Conservation (phyloP, 2,797 vertebrate genomes). For the Austrolebias charrua region DNA sequence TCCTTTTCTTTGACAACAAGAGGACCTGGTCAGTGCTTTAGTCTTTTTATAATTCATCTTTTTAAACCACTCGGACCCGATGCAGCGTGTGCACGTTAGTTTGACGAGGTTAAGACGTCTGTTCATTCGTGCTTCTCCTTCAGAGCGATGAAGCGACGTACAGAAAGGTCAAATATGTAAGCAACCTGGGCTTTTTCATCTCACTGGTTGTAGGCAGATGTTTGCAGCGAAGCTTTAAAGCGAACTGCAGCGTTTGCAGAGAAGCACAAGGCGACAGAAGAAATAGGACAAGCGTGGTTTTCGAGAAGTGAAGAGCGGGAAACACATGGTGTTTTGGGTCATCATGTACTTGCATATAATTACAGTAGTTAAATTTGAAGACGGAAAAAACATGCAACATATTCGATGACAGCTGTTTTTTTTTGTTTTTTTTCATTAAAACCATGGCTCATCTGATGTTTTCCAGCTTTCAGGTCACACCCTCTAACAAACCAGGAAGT, state of each 20-base stretch:
- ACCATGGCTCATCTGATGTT: background rate
- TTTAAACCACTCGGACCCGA: background rate
- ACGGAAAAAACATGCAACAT: background rate
- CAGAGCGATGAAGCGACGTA: background rate
- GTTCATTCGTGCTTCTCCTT: background rate
- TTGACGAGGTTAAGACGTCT: background rate
- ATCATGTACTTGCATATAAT: slow-evolving; percentile 17
- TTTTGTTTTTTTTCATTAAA: background rate
- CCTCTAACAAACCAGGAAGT: slow-evolving; percentile 9
- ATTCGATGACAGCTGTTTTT: slow-evolving; percentile 10
- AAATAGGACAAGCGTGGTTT: slow-evolving; percentile 63
- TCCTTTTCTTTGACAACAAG: slow-evolving; percentile 99
- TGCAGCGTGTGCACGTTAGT: background rate
- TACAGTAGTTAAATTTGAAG: background rate
- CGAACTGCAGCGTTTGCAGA: background rate
- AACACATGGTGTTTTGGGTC: slow-evolving; percentile 45
- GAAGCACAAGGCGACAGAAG: slow-evolving; percentile 28
- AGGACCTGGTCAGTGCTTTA: slow-evolving; percentile 90
- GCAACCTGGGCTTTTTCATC: background rate
- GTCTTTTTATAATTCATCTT: background rate
- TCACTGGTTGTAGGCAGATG: slow-evolving; percentile 13
- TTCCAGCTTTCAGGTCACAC: background rate
- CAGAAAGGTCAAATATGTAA: background rate
- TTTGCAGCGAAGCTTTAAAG: slow-evolving; percentile 41
- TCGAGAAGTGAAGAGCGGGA: slow-evolving; percentile 19